phyloP scores from a whole-genome alignment of 2,797 vertebrate species.

The Limosa lapponica region DNA sequence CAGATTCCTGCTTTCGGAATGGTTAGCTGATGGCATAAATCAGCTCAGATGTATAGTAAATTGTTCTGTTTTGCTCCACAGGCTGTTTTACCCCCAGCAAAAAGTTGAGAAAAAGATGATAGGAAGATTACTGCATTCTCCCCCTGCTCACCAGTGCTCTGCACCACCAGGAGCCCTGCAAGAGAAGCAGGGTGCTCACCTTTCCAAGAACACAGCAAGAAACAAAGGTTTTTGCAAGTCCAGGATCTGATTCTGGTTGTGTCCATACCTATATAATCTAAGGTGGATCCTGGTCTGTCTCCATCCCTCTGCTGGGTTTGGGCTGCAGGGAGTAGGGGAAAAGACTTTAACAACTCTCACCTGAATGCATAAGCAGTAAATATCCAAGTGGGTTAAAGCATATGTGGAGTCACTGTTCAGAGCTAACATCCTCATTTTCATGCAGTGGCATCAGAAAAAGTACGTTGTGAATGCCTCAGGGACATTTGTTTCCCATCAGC shows the following conservation, averaged over 20 bases:
- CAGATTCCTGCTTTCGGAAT: not conserved
- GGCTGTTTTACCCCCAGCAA: not conserved
- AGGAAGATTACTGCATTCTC: not conserved
- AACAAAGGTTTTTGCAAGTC: not conserved
- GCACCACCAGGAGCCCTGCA: not conserved
- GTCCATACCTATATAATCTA: not conserved
- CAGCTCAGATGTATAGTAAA: not conserved
- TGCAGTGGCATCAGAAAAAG: not conserved
- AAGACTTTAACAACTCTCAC: not conserved
- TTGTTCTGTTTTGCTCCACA: not conserved
- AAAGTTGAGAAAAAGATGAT: not conserved
- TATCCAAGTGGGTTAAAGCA: not conserved
- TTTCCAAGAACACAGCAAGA: not conserved
- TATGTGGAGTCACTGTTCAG: not conserved
- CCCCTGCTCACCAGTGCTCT: not conserved
- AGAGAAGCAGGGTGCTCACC: not conserved
- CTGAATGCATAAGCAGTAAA: not conserved
- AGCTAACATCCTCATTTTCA: not conserved
- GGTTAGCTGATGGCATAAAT: not conserved
- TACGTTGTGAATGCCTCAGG: fast-evolving
- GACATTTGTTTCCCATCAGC: conserved; percentile 31
- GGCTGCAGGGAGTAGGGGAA: not conserved
- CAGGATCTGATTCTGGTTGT: not conserved
- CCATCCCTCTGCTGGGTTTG: not conserved
- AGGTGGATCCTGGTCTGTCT: not conserved